Percentiles rank a stretch among this genome's conserved stretches.
phyloP scores from a whole-genome alignment of 2,797 vertebrate species.

The Coregonus sp. region DNA sequence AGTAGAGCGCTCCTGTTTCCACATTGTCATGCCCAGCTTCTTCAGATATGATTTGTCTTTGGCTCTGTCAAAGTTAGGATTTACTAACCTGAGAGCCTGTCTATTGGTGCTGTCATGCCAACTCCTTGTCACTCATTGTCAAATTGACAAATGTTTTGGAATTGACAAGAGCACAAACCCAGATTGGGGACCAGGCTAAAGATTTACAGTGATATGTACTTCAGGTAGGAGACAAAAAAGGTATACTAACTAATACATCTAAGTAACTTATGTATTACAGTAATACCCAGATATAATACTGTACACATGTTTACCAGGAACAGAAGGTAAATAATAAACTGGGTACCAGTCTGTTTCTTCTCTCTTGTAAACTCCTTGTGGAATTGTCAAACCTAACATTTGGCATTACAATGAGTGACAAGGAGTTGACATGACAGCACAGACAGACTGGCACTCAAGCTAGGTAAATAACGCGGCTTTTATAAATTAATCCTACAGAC shows the following conservation, averaged over 20 bases:
- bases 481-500: too few species aligned
- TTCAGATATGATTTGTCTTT: constrained; percentile 84
- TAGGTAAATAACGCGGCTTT: background rate
- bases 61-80: constrained; percentile 70
- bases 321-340: too few species aligned
- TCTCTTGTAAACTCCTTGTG: background rate
- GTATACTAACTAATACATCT: background rate
- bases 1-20: constrained; percentile 78
- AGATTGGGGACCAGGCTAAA: background rate
- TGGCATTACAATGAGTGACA: background rate
- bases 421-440: background rate
- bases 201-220: background rate
- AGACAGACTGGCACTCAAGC: background rate
- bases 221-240: background rate
- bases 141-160: background rate
- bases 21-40: constrained; percentile 89
- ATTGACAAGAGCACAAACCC: background rate
- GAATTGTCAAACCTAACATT: background rate
- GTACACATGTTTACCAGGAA: too few species aligned
- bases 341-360: background rate
- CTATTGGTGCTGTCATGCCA: background rate
- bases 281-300: background rate
- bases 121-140: background rate
- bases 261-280: background rate
- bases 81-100: too few species aligned